These are phyloP conservation scores for Heliangelus exortis DNA, from an alignment of 2,797 vertebrate genomes.

Conservation along the genomic window DNA sequence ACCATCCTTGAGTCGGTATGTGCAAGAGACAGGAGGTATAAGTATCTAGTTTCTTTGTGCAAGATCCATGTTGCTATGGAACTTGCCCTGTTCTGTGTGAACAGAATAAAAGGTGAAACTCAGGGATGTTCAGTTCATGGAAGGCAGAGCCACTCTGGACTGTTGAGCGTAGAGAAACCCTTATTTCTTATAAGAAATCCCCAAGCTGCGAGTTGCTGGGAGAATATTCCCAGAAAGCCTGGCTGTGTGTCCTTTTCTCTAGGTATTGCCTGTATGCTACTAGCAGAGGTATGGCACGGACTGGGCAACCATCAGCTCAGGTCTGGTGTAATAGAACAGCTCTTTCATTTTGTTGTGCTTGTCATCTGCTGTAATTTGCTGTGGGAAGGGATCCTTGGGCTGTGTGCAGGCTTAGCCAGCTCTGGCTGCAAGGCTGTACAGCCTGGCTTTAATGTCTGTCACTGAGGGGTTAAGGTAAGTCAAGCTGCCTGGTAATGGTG, in stretches of 20 bases:
- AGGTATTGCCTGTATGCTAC: not conserved
- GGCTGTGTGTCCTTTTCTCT: not conserved
- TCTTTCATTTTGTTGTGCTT: not conserved
- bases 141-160: not conserved
- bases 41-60: not conserved
- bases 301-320: not conserved
- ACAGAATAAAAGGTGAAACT: not conserved
- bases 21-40: not conserved
- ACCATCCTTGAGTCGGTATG: slow-evolving; percentile 95
- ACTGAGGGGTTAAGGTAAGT: not conserved
- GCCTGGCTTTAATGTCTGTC: not conserved
- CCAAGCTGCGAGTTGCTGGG: not conserved
- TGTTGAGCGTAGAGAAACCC: not conserved
- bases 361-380: not conserved
- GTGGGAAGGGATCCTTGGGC: not conserved
- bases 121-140: not conserved
- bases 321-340: not conserved
- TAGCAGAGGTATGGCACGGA: not conserved
- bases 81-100: not conserved
- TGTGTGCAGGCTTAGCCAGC: not conserved
- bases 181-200: not conserved
- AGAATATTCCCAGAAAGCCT: not conserved
- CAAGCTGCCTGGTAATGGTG: not conserved
- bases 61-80: not conserved
- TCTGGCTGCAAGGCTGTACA: not conserved